Evolutionary conservation across 2,113 vertebrate genomes (phyloP).

Genomic region (Urocynchramus pylzowi): DNA sequence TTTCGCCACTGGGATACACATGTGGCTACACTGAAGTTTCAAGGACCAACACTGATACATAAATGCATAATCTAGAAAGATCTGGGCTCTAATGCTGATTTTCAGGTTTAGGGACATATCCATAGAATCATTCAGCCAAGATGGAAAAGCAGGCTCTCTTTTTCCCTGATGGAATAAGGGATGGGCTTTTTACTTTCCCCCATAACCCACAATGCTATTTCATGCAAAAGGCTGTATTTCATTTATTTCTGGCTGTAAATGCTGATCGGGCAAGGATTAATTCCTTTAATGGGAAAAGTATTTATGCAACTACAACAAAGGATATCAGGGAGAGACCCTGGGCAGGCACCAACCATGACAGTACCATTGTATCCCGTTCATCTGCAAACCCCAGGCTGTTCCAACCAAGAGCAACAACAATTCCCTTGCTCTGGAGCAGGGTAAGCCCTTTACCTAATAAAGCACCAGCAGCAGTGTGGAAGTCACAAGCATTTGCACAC

Average conservation of each 20-base stretch:
- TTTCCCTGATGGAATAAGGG: not conserved
- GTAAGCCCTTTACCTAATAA: not conserved
- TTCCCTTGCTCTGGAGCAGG: not conserved
- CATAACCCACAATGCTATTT: not conserved
- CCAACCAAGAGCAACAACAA: not conserved
- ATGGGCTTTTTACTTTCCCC: not conserved
- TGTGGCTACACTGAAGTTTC: not conserved
- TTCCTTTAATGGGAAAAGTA: slow-evolving; percentile 7
- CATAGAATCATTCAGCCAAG: not conserved
- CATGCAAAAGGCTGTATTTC: not conserved
- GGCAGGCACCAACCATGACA: not conserved
- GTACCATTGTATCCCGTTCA: not conserved
- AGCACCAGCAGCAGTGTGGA: not conserved
- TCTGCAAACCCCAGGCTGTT: not conserved
- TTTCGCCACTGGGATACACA: not conserved
- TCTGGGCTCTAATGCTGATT: not conserved
- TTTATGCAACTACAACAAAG: not conserved
- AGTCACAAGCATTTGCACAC: not conserved
- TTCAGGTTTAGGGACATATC: not conserved
- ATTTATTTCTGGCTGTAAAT: slow-evolving; percentile 6
- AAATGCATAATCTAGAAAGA: not conserved
- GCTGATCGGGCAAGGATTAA: not conserved
- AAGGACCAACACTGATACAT: not conserved
- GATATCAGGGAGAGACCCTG: not conserved
- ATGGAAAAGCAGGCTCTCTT: not conserved